Percentiles rank a stretch among this genome's conserved stretches.
phyloP scores from a whole-genome alignment of 2,797 vertebrate genomes.

The Erithacus rubecula region DNA sequence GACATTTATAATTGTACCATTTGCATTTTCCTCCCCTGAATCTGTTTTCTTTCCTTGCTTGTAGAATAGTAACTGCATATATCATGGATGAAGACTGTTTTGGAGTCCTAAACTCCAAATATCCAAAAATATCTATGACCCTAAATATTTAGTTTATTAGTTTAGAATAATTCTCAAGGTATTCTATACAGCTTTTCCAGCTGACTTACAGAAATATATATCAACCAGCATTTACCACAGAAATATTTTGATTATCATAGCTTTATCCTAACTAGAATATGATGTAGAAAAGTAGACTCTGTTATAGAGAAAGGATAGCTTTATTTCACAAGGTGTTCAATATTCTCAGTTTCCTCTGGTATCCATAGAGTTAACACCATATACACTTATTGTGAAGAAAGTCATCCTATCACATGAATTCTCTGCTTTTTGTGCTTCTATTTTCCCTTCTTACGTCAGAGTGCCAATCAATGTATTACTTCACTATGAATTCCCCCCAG shows the following conservation, averaged over 20 bases:
- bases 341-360: background rate
- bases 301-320: accelerated
- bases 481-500: background rate
- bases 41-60: background rate
- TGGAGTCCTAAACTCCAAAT: background rate
- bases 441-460: background rate
- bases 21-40: background rate
- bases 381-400: background rate
- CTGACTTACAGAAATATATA: background rate
- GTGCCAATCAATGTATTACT: background rate
- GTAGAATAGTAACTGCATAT: background rate
- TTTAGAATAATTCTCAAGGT: background rate
- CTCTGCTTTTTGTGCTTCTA: background rate
- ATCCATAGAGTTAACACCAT: background rate
- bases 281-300: background rate
- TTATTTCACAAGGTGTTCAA: background rate
- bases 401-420: no score
- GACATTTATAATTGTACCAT: background rate
- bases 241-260: background rate
- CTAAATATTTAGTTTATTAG: background rate
- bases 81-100: background rate
- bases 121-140: background rate
- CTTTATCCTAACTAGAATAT: background rate
- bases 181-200: background rate
- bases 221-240: accelerated